Percentiles rank a stretch among this genome's conserved stretches.
Evolutionary conservation across 2,888 invertebrate species (phyloP).

Genomic region (Galerucella calmariensis): DNA sequence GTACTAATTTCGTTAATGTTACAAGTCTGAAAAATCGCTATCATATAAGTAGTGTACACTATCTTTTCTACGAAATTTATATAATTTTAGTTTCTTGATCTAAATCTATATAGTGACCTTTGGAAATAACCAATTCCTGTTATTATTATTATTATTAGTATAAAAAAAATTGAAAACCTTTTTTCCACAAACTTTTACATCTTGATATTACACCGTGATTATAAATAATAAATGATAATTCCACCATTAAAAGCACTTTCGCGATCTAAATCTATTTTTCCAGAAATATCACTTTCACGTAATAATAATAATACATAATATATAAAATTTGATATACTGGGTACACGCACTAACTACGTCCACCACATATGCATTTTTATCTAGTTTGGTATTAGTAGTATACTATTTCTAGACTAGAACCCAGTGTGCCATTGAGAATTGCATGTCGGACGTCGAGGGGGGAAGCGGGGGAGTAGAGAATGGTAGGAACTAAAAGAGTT

Average conservation of each 20-base stretch:
- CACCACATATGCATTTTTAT: constrained; percentile 36
- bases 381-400: constrained; percentile 31
- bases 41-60: no score
- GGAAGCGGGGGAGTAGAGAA: constrained; percentile 15
- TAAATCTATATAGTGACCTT: no score
- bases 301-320: constrained; percentile 7
- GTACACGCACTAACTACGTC: constrained; percentile 20
- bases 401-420: constrained; percentile 45
- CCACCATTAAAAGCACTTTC: constrained; percentile 11
- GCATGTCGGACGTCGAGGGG: constrained; percentile 35
- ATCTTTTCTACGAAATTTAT: no score
- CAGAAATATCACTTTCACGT: constrained; percentile 32
- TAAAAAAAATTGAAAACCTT: neutral
- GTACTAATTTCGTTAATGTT: no score
- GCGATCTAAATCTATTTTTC: neutral
- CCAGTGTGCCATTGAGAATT: constrained; percentile 46
- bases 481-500: constrained; percentile 33
- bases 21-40: no score
- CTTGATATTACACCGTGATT: neutral
- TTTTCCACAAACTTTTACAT: neutral
- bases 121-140: no score
- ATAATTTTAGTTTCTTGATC: no score
- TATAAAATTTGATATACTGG: constrained; percentile 19
- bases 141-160: neutral
- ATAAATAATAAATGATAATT: constrained; percentile 8